Evolutionary conservation across 2,888 invertebrate species (phyloP).

Genomic region (Spisula subtruncata): DNA sequence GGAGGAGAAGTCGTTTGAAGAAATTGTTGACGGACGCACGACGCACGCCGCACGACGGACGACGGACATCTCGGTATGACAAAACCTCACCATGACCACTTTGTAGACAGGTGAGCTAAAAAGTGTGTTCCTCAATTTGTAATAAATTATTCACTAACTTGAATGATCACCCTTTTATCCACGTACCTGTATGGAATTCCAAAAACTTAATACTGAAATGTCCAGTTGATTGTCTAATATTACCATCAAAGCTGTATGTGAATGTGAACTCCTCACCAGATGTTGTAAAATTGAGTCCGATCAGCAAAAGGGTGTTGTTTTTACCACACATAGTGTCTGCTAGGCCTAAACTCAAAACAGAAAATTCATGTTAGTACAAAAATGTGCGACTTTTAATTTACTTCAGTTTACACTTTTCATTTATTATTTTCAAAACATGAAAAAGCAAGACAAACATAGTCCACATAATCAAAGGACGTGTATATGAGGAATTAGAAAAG

Average conservation of each 20-base stretch:
- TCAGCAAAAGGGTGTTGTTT: neutral
- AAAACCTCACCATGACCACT: too few relatives aligned
- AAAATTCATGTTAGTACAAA: neutral
- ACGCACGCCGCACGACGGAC: too few relatives aligned
- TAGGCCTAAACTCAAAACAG: neutral
- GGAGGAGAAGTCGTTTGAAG: too few relatives aligned
- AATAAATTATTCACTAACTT: too few relatives aligned
- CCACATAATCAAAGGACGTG: too few relatives aligned
- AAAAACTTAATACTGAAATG: slow-evolving; percentile 23
- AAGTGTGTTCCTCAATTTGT: too few relatives aligned
- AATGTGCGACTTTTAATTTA: neutral
- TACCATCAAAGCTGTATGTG: neutral
- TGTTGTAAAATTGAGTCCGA: slow-evolving; percentile 14
- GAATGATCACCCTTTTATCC: too few relatives aligned
- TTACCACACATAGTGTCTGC: slow-evolving; percentile 20
- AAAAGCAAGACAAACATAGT: neutral
- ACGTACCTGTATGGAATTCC: slow-evolving; percentile 7
- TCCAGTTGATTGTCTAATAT: neutral
- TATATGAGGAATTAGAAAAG: too few relatives aligned
- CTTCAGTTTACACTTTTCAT: neutral
- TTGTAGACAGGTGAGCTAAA: too few relatives aligned
- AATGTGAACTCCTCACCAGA: neutral
- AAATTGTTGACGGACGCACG: too few relatives aligned
- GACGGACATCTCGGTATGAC: too few relatives aligned
- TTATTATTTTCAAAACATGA: neutral